Evolutionary conservation across 1,140 invertebrate genomes (phyloP), one percentile per base, ranked within the genome.

Genomic region (Papilio polytes): DNA sequence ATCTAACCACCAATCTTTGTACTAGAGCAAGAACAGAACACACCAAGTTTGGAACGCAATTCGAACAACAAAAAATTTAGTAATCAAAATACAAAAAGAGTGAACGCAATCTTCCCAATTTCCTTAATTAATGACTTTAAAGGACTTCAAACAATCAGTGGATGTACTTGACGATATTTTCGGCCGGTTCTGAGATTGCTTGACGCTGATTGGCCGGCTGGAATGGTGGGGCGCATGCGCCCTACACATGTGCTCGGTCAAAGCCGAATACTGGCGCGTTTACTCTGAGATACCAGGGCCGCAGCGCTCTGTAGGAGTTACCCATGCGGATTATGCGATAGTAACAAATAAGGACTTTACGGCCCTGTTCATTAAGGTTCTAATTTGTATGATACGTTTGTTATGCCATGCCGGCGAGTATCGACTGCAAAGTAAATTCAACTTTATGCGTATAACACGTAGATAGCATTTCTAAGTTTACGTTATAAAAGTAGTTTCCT

Each of bases 261-360:
- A 85, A 90, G 91, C 87, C 92, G 89, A 93, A 94, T 93, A 94
- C 90, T 94, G 93, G 93, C 93, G 93, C 92, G 92, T 92, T 94
- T 88, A 83, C 86, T 86, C 84, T 87, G 86, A 94, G 92, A 93
- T 94, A 94, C 93, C 90, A 94, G 92, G 92, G 88, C 89, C 85
- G 83, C 92, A 94, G 92, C 86, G 86, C 87, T 89, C 80, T 90
- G 92, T 93, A 94, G 92, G 93, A 94, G 93, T 94, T 92, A 66
- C 91, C 77, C 90, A 81, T 76, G 74, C 72, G 81, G 48, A 72
- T 44, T 66, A 20, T 18, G 7, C 53, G 7, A 41, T 18, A 79
- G 73, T 80, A 36, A 73, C 22, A 53, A 90, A 85, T 85, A 51
- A 88, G 51, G 66, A 83, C 90, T 80, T 78, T 92, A 85, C 22